Base-by-base conservation (phyloP, 2,797 vertebrate species). In the Remorina albescens region DNA sequence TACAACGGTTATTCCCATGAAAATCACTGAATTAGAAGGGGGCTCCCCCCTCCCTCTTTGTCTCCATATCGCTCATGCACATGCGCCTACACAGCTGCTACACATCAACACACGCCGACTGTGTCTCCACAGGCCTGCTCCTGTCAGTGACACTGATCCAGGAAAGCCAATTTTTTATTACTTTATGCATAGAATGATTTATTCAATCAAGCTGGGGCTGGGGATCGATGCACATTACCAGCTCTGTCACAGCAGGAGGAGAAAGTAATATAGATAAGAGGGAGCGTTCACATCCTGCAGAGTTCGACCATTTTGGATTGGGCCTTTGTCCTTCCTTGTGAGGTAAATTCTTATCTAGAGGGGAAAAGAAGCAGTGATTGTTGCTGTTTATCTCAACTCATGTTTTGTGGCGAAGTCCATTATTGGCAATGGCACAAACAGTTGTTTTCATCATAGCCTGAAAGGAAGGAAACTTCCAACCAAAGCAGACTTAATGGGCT, bases 391-490 rank as follows among this genome's bases (percentile, higher is more conserved):
- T 68, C 65, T 78, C 34, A 16, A 74, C 61, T 66, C 37, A 6
- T 79, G 69, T 71, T 82, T 77, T 60, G 75, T 47, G 41, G 26
- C 80, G 80, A 77, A 81, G 46, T 46, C 32, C 72, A 64, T 72
- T 76, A 77, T 2, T 86, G 80, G 70, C 71, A 67, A 59, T 61
- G 69, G 70, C 73, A 80, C 75, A 85, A 86, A 81, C 83, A 83
- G 78, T 73, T 89, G 83, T 87, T 89, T 86, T 88, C 54, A 75
- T 81, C 71, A 55, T 44, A n/a, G 71, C 19, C 67, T 60, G 32
- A 65, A 39, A 88, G 83, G 88, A 91, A 87, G 89, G 91, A 90
- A 90, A 88, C 75, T 30, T 67, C 69, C 51, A 72, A 74, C 83
- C 81, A 84, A 83, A 78, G 74, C 72, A 13, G 55, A 58, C 32